phyloP scores from a whole-genome alignment of 2,113 vertebrate species.

The Choloepus hoffmanni region DNA sequence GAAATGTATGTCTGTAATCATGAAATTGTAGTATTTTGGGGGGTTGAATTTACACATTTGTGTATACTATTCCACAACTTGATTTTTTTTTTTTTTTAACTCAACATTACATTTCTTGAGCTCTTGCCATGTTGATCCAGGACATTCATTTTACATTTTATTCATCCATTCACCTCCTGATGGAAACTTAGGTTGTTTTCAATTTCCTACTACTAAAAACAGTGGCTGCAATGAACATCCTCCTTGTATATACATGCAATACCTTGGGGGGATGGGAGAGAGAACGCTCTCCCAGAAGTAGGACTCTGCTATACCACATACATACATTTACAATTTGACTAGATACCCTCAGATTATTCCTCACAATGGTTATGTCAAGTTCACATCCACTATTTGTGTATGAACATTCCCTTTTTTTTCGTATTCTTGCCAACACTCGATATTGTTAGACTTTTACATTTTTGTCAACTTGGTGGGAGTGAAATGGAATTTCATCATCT shows the following conservation, averaged over 20 bases:
- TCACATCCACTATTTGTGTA: not conserved
- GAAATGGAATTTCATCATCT: not conserved
- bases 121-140: not conserved
- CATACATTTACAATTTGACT: not conserved
- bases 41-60: not conserved
- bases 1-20: not conserved
- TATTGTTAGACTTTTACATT: not conserved
- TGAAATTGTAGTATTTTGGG: not conserved
- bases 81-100: not conserved
- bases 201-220: not conserved
- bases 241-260: not conserved
- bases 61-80: not conserved
- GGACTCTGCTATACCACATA: not conserved
- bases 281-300: not conserved
- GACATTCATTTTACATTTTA: not conserved
- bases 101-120: not conserved
- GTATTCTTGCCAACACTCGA: not conserved
- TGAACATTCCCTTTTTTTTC: not conserved
- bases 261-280: not conserved
- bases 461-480: not conserved
- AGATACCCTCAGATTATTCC: not conserved
- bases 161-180: not conserved
- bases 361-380: not conserved
- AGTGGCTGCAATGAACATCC: not conserved
- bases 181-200: not conserved